Conservation (phyloP, 2,888 invertebrate genomes). For the Lucinisca nassula region DNA sequence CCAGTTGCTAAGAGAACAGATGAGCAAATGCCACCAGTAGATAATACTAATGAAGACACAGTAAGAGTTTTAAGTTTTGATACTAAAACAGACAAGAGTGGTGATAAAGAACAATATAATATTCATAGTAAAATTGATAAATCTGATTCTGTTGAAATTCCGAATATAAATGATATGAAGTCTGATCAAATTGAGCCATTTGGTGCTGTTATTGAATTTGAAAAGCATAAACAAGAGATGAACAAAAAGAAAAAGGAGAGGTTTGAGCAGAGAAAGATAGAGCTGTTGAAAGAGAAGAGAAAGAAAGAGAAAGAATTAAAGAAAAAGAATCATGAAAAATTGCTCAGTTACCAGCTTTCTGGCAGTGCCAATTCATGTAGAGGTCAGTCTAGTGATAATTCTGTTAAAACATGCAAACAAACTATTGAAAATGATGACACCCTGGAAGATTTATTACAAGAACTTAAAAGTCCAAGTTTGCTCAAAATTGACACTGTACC, state of each 20-base stretch:
- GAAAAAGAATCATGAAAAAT: slow-evolving; percentile 55
- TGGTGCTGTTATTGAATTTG: slow-evolving; percentile 1
- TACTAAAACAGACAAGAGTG: background rate
- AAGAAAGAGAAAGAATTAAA: slow-evolving; percentile 39
- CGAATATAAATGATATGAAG: background rate
- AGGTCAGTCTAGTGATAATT: background rate
- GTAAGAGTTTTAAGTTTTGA: slow-evolving; percentile 9
- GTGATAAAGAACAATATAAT: background rate
- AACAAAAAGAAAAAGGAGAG: slow-evolving; percentile 28
- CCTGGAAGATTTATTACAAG: slow-evolving; percentile 76
- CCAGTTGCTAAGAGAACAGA: slow-evolving; percentile 71
- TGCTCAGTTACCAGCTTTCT: slow-evolving; percentile 55
- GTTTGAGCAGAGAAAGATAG: slow-evolving; percentile 15
- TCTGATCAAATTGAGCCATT: slow-evolving; percentile 14
- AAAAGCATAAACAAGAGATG: slow-evolving; percentile 16
- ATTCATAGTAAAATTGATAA: background rate
- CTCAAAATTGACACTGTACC: background rate
- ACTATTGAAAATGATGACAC: slow-evolving; percentile 71
- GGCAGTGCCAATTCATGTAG: slow-evolving; percentile 6
- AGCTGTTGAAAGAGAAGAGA: slow-evolving; percentile 8
- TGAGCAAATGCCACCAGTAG: background rate
- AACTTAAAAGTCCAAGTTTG: slow-evolving; percentile 63
- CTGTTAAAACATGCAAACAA: background rate
- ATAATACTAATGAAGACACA: background rate
- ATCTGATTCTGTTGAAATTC: too few species aligned